Conservation (phyloP, 2,113 vertebrate genomes). For the Promerops cafer region DNA sequence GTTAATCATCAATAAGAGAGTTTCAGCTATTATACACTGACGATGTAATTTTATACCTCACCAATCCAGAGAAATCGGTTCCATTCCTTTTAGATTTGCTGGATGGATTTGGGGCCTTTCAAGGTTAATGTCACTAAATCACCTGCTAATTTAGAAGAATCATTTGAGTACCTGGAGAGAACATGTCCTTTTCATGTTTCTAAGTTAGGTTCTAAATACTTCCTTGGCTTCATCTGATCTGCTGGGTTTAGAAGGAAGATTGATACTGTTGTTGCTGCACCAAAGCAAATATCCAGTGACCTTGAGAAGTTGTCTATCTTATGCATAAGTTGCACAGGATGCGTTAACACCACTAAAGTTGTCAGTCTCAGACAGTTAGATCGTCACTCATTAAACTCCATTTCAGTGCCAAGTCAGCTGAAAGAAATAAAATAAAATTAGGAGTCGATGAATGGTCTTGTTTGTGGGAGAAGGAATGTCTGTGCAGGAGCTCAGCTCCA, state of each 20-base stretch:
- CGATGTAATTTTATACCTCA: constrained; percentile 67
- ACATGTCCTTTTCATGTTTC: not conserved
- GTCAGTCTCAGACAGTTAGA: constrained; percentile 37
- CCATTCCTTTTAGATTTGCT: constrained; percentile 49
- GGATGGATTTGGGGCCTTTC: constrained; percentile 35
- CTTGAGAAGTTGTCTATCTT: constrained; percentile 18
- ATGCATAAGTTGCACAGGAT: not conserved
- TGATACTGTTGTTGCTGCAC: not conserved
- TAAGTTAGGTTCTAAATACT: not conserved
- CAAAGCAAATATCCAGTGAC: constrained; percentile 32
- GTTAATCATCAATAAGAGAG: constrained; percentile 65
- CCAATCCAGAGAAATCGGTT: constrained; percentile 55
- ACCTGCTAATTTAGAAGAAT: constrained; percentile 56
- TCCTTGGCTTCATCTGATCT: not conserved
- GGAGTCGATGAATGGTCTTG: not conserved
- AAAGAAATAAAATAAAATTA: constrained; percentile 6
- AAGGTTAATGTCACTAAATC: constrained; percentile 64
- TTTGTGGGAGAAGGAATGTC: not conserved
- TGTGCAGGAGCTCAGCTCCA: not conserved
- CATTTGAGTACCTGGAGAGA: constrained; percentile 13
- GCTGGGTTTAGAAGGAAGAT: not conserved
- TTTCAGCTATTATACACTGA: constrained; percentile 50
- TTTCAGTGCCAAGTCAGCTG: not conserved
- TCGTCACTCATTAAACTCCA: constrained; percentile 26
- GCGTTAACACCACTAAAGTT: constrained; percentile 2